A percentile compares a stretch with the other conserved stretches of the same genome.
phyloP scores from a whole-genome alignment of 2,113 vertebrate genomes.

The Eurystomus gularis region DNA sequence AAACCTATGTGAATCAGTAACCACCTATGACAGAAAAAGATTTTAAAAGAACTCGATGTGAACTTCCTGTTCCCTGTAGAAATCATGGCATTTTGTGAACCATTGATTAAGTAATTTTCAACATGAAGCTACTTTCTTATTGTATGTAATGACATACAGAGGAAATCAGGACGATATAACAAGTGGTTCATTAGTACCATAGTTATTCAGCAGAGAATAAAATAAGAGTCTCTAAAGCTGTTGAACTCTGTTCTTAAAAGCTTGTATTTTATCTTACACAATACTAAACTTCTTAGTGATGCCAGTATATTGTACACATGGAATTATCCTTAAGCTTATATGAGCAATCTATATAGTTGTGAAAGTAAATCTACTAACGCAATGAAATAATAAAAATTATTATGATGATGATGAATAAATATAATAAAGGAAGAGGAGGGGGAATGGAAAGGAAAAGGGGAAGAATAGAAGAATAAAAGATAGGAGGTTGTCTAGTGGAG shows the following conservation, averaged over 20 bases:
- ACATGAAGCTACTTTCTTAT: background rate
- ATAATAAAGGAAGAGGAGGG: background rate
- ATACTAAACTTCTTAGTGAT: background rate
- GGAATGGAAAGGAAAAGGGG: background rate
- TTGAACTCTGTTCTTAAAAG: background rate
- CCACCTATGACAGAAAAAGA: background rate
- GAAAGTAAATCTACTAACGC: background rate
- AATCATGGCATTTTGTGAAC: background rate
- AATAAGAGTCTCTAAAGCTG: background rate
- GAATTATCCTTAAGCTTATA: background rate
- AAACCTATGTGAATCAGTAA: background rate
- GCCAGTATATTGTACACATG: background rate
- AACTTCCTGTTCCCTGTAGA: background rate
- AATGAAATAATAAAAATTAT: background rate
- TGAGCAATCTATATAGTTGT: background rate
- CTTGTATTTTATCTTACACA: background rate
- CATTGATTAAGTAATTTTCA: background rate
- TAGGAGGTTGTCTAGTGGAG: background rate
- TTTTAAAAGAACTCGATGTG: background rate
- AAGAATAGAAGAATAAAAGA: background rate
- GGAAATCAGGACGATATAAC: background rate
- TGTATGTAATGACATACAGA: background rate
- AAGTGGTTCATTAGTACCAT: background rate
- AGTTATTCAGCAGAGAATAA: background rate
- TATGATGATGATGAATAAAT: background rate